phyloP scores from a whole-genome alignment of 2,888 invertebrate species.

The Eupithecia inturbata region DNA sequence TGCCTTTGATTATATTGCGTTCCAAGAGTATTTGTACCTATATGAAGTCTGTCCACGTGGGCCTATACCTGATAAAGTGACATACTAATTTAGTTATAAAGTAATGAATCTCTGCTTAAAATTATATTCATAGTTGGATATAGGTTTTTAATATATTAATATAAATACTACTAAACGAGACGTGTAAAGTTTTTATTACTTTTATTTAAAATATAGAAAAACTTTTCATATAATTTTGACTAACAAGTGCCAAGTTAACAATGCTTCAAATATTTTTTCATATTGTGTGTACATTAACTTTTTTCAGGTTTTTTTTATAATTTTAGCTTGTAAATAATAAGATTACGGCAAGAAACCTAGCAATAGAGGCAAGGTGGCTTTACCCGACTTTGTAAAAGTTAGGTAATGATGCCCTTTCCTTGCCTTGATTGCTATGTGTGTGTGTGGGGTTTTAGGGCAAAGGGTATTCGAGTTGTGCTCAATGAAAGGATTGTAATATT shows the following conservation, averaged over 20 bases:
- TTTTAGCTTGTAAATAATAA: constrained; percentile 54
- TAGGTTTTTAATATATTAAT: constrained; percentile 23
- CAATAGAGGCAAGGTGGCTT: constrained; percentile 69
- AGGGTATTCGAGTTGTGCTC: constrained; percentile 63
- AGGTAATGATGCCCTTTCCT: constrained; percentile 44
- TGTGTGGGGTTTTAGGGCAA: constrained; percentile 56
- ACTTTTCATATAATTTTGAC: constrained; percentile 45
- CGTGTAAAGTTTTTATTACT: background rate
- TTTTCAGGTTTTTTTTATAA: constrained; percentile 29
- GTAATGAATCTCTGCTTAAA: constrained; percentile 30
- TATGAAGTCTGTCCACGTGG: constrained; percentile 50
- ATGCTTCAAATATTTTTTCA: constrained; percentile 15
- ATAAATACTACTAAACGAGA: constrained; percentile 18
- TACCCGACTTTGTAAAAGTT: constrained; percentile 23
- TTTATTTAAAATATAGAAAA: constrained; percentile 6
- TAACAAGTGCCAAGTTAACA: constrained; percentile 70
- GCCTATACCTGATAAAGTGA: constrained; percentile 59
- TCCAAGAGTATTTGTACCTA: constrained; percentile 37
- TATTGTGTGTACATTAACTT: constrained; percentile 24
- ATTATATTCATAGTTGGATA: constrained; percentile 27
- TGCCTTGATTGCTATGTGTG: constrained; percentile 79
- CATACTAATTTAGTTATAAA: constrained; percentile 51
- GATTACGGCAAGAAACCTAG: constrained; percentile 63
- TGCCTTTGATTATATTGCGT: constrained; percentile 46
- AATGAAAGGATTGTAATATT: constrained; percentile 59